A percentile compares a stretch with the other conserved stretches of the same genome.
These are phyloP conservation scores for Lepidocyrtinus sp. DNA, from an alignment of 2,888 invertebrate genomes.

Conservation along the genomic window DNA sequence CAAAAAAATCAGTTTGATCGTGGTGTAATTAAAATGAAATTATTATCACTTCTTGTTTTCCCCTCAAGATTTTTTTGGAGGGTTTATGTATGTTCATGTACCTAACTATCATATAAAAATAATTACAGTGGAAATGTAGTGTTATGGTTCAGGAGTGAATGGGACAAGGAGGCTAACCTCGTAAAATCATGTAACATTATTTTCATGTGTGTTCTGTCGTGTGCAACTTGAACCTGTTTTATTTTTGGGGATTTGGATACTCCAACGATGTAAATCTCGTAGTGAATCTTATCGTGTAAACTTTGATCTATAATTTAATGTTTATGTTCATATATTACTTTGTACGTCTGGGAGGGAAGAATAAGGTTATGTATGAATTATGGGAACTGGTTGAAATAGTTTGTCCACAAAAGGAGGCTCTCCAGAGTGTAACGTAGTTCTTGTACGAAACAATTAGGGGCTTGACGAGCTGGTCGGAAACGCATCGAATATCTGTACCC, in stretches of 20 bases:
- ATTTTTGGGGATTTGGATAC: background rate
- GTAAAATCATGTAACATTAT: too few species aligned
- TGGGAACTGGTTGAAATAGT: constrained; percentile 41
- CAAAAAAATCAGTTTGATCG: too few species aligned
- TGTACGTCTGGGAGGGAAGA: background rate
- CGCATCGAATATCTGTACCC: background rate
- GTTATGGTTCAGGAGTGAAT: too few species aligned
- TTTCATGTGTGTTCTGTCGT: background rate
- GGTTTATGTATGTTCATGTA: background rate
- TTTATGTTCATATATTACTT: background rate
- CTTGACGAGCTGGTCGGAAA: constrained; percentile 12
- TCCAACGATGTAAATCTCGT: too few species aligned
- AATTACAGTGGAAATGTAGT: constrained; percentile 20
- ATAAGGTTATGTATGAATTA: constrained; percentile 5
- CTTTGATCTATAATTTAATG: too few species aligned
- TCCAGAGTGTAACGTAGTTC: constrained; percentile 47
- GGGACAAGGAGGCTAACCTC: too few species aligned
- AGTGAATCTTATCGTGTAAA: too few species aligned
- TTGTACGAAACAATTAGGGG: constrained; percentile 34
- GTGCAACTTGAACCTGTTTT: background rate
- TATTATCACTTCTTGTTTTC: constrained; percentile 18
- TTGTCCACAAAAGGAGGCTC: constrained; percentile 40
- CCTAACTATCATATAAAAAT: background rate
- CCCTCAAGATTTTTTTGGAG: background rate
- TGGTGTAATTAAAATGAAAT: constrained; percentile 15